phyloP scores from a whole-genome alignment of 2,113 vertebrate genomes.

The Oncorhynchus nerka region DNA sequence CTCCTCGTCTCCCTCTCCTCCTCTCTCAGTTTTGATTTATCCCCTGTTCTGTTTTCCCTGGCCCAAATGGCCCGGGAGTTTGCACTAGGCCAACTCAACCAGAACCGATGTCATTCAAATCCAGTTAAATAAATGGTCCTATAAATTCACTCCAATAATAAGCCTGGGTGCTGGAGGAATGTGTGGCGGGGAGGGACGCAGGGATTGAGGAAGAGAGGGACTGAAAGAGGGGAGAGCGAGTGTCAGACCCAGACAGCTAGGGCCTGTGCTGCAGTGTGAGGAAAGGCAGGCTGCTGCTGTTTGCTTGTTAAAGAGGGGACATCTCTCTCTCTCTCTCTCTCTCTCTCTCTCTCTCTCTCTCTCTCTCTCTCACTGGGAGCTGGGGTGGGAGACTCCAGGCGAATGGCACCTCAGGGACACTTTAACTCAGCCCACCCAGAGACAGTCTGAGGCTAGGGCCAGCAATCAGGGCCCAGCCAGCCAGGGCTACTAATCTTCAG shows the following conservation, averaged over 20 bases:
- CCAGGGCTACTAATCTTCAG: constrained; percentile 26
- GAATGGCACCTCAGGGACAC: constrained; percentile 80
- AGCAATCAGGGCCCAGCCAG: constrained; percentile 12
- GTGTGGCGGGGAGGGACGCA: constrained; percentile 53
- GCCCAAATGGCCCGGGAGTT: constrained; percentile 81
- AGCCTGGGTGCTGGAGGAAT: constrained; percentile 83
- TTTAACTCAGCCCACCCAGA: constrained; percentile 87
- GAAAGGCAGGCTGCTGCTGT: constrained; percentile 68
- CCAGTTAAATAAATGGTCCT: constrained; percentile 91
- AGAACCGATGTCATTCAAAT: constrained; percentile 87
- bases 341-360: too few species aligned
- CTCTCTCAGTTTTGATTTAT: constrained; percentile 82
- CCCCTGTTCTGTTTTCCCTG: constrained; percentile 86
- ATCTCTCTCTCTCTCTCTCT: not conserved
- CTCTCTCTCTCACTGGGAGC: too few species aligned
- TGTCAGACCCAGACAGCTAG: constrained; percentile 55
- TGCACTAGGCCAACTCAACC: constrained; percentile 82
- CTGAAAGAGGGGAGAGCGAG: not conserved
- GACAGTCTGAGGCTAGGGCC: constrained; percentile 19
- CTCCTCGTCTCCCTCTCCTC: not conserved
- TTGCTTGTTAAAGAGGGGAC: constrained; percentile 55
- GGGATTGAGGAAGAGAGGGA: not conserved
- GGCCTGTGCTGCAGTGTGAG: constrained; percentile 62
- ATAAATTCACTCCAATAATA: constrained; percentile 92
- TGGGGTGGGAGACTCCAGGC: too few species aligned